Evolutionary conservation across 2,113 vertebrate species (phyloP), one percentile per base, ranked within the genome.

Genomic region (Notiomystis cincta): DNA sequence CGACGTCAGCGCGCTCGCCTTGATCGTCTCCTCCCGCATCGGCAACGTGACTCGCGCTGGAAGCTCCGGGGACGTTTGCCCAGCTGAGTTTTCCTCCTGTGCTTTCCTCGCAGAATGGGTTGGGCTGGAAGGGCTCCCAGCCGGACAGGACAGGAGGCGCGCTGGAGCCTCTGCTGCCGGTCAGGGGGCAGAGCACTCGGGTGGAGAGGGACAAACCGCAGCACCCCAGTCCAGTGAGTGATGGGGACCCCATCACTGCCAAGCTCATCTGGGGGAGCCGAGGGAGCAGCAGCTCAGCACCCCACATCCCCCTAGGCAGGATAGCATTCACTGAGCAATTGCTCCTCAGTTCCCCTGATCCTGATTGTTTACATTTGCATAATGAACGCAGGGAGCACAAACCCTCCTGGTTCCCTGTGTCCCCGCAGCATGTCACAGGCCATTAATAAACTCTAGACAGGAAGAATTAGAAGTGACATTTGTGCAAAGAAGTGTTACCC

Each of bases 401-500:
- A 92, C 42, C 91, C 93, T 73, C 45, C 80, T 27, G 25, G 82
- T 8, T 57, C 82, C 85, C 38, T 5, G 0, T 8, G 65, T 53
- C 82, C 73, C 72, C 15, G 0, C 89, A 89, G 94, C 61, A 4
- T 62, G 96, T 89, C 96, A 96, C 83, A 89, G 11, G 23, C 77
- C 86, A 92, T 96, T 97, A 93, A 96, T 62, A 85, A 92, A 75
- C 42, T 47, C 77, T 51, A 44, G 47, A 94, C 14, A 33, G 92
- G 42, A 89, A 56, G 87, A 94, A 96, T 94, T 77, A 80, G 31
- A 92, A 94, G 89, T 85, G 95, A 94, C 96, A 96, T 92, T 67
- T 92, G 91, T 89, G 80, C 81, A 67, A 72, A 76, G 94, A 94
- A 95, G 67, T 1, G 53, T 67, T 94, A 25, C 89, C 62, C 84